Evolutionary conservation across 30 jellyfish, hydroid and myxozoan species (phyloP).

Genomic region (Nemopilema nomurai): DNA sequence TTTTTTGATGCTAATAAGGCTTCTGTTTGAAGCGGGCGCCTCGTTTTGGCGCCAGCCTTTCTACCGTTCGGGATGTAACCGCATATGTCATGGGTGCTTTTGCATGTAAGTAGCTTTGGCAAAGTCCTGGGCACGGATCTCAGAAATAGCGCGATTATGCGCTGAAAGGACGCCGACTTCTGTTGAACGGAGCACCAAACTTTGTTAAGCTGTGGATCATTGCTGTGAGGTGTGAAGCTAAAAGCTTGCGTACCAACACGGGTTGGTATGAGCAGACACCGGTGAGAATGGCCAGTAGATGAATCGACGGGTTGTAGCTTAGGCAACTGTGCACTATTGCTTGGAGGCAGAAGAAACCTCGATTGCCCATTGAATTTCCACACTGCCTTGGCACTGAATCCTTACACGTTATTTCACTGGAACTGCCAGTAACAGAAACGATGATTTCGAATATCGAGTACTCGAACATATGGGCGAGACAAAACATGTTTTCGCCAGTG

Average conservation of each 20-base stretch:
- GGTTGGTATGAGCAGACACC: neutral
- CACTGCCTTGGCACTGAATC: neutral
- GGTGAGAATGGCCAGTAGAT: neutral
- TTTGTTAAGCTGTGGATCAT: conserved; percentile 26
- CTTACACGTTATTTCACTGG: neutral
- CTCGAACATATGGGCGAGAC: neutral
- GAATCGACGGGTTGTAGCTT: neutral
- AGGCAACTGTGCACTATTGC: neutral
- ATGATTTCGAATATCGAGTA: neutral
- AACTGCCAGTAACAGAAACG: neutral
- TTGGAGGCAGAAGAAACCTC: neutral
- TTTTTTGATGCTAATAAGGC: conserved; percentile 55
- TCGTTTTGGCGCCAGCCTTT: conserved; percentile 74
- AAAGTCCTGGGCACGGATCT: conserved; percentile 58
- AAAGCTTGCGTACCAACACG: conserved; percentile 23
- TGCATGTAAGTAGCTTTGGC: conserved; percentile 41
- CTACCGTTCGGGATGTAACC: conserved; percentile 60
- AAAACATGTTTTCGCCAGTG: neutral
- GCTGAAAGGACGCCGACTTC: conserved; percentile 53
- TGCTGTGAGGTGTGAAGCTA: conserved; percentile 57
- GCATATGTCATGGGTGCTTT: conserved; percentile 66
- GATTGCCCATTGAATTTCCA: neutral
- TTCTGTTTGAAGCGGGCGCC: conserved; percentile 67
- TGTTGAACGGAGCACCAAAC: conserved; percentile 10
- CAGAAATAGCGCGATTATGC: conserved; percentile 41